These are phyloP conservation scores for Phoeniculus purpureus DNA, from an alignment of 2,797 vertebrate genomes.

Conservation along the genomic window DNA sequence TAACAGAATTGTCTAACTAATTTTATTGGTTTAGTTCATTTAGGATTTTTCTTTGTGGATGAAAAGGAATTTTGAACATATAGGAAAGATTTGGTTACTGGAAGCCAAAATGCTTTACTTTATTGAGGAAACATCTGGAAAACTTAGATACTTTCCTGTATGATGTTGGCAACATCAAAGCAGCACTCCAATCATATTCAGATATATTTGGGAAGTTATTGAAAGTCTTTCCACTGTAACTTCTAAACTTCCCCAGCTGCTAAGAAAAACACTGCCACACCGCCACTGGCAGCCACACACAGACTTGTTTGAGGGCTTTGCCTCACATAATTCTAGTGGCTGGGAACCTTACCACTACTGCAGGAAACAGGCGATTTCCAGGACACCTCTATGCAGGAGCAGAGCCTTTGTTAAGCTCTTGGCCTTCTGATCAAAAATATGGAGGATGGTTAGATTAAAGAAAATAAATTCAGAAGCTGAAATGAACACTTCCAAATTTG, in stretches of 20 bases:
- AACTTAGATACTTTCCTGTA: constrained; percentile 48
- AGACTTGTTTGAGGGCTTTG: constrained; percentile 6
- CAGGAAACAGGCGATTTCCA: constrained; percentile 47
- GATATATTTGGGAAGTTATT: constrained; percentile 42
- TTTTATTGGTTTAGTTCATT: constrained; percentile 43
- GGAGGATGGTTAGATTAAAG: background rate
- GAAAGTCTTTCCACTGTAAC: constrained; percentile 41
- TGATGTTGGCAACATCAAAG: constrained; percentile 38
- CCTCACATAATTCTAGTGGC: constrained; percentile 7
- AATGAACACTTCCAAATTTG: background rate
- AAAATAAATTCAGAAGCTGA: background rate
- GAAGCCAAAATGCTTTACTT: constrained; percentile 5
- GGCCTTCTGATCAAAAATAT: constrained; percentile 39
- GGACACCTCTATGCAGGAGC: background rate
- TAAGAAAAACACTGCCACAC: constrained; percentile 17
- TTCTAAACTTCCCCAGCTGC: constrained; percentile 38
- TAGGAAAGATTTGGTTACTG: constrained; percentile 10
- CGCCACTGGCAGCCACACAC: constrained; percentile 13
- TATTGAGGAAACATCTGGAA: constrained; percentile 69
- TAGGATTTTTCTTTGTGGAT: constrained; percentile 26
- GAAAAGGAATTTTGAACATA: constrained; percentile 25
- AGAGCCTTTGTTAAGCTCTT: constrained; percentile 35
- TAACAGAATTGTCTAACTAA: constrained; percentile 4
- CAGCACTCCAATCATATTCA: constrained; percentile 5
- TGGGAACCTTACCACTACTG: background rate